These are phyloP conservation scores for Gopherus flavomarginatus DNA, from an alignment of 2,113 vertebrate species.

Conservation along the genomic window DNA sequence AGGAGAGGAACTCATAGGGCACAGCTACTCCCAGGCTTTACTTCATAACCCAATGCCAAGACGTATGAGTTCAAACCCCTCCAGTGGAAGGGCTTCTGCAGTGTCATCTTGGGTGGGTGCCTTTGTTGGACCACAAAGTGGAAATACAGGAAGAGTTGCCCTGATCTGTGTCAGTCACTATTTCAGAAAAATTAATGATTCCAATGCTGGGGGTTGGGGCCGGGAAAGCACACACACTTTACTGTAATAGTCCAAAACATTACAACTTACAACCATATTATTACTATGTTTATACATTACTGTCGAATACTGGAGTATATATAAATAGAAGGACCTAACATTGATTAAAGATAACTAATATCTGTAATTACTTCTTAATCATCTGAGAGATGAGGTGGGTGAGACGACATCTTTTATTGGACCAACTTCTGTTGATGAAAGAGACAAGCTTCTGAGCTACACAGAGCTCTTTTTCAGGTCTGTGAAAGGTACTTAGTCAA, in stretches of 20 bases:
- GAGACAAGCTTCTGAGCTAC: not conserved
- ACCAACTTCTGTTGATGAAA: not conserved
- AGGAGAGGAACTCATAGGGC: fast-evolving
- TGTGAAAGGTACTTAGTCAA: not conserved
- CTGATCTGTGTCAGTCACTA: not conserved
- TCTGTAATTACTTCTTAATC: not conserved
- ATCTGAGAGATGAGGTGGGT: not conserved
- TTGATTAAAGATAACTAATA: not conserved
- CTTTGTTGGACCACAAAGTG: not conserved
- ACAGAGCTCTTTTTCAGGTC: not conserved
- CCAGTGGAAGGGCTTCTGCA: not conserved
- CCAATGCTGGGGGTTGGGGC: too few relatives aligned
- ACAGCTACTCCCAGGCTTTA: not conserved
- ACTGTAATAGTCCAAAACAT: not conserved
- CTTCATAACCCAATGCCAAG: not conserved
- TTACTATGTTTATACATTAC: not conserved
- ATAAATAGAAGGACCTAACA: not conserved
- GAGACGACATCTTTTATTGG: not conserved
- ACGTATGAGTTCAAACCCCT: not conserved
- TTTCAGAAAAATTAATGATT: not conserved
- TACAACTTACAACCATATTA: not conserved
- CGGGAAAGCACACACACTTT: not conserved
- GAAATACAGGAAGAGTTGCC: not conserved
- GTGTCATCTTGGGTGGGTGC: fast-evolving
- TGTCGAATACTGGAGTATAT: not conserved